Conservation (phyloP, 1,140 invertebrate species). For the Orchesella cincta region DNA sequence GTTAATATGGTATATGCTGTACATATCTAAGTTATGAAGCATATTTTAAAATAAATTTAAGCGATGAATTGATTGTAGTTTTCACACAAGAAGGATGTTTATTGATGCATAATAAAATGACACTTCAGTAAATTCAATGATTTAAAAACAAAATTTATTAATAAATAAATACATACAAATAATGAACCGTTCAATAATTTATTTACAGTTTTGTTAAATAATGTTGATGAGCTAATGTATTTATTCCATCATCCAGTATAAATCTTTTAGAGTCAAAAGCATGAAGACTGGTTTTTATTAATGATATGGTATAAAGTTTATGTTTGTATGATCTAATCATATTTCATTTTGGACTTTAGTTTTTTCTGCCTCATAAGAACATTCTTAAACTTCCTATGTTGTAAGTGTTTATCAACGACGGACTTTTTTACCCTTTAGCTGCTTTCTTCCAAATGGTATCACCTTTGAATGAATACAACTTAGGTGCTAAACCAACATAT, state of each 20-base stretch:
- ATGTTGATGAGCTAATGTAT: slow-evolving; percentile 38
- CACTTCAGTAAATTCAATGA: too few relatives aligned
- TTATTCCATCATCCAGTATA: slow-evolving; percentile 30
- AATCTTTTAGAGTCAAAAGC: slow-evolving; percentile 38
- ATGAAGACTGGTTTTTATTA: background rate
- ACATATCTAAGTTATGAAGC: too few relatives aligned
- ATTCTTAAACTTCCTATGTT: background rate
- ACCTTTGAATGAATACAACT: background rate
- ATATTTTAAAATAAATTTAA: too few relatives aligned
- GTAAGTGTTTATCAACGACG: background rate
- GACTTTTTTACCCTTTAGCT: background rate
- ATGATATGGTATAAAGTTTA: slow-evolving; percentile 4
- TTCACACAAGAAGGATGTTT: too few relatives aligned
- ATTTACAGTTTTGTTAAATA: background rate
- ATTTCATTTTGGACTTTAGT: background rate
- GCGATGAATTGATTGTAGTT: too few relatives aligned
- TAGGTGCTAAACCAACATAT: background rate
- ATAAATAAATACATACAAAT: too few relatives aligned
- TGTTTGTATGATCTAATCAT: slow-evolving; percentile 32
- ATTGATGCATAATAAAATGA: too few relatives aligned
- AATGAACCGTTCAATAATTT: too few relatives aligned
- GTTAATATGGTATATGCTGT: too few relatives aligned
- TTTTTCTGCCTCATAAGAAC: slow-evolving; percentile 16
- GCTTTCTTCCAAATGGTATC: background rate
- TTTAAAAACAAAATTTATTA: too few relatives aligned